Evolutionary conservation across 2,888 invertebrate genomes (phyloP), one percentile per base, ranked within the genome.

Genomic region (Trichopoda pennipes): DNA sequence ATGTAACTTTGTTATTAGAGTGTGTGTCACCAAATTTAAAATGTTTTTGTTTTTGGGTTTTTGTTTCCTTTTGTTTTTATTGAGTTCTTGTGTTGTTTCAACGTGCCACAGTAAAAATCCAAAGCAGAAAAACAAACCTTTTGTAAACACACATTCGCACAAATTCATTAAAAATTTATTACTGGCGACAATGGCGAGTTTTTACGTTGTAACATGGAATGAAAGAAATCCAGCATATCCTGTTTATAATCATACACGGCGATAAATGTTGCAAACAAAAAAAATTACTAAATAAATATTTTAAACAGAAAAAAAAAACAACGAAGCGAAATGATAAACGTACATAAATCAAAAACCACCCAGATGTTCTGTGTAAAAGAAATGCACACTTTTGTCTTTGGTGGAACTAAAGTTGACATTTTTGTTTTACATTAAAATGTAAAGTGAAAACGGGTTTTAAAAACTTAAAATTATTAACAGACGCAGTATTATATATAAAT

Each of bases 131-230:
- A 77, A 73, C 68, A 44, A 77, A 69, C 69, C 77, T 77, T 77
- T 81, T 64, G 38, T n/a, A 32, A 63, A 69, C 72, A 73, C 21
- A 49, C 35, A 58, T 58, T 23, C 49, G 77, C 49, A 51, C 32
- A 63, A 82, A 82, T 79, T 82, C 79, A 79, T 79, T 79, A 79
- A 82, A 82, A 82, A 68, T 79, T 79, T 82, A 79, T 79, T 72
- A 68, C 58, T 82, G 82, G 82, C 82, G 82, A 76, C 82, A 79
- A 82, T 79, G 75, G 66, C 56, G 55, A 76, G 66, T 63, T 72
- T 55, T 79, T 72, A 79, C 74, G 73, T 63, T 76, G 79, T 79
- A 76, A 79, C 51, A 19, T 60, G 47, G 47, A 63, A 70, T 53
- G 53, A 60, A 53, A 63, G 58, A 70, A 66, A 42, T 82, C 70